A percentile compares a stretch with the other conserved stretches of the same genome.
phyloP scores from a whole-genome alignment of 2,888 invertebrate species.

The Xanthostigma xanthostigma region DNA sequence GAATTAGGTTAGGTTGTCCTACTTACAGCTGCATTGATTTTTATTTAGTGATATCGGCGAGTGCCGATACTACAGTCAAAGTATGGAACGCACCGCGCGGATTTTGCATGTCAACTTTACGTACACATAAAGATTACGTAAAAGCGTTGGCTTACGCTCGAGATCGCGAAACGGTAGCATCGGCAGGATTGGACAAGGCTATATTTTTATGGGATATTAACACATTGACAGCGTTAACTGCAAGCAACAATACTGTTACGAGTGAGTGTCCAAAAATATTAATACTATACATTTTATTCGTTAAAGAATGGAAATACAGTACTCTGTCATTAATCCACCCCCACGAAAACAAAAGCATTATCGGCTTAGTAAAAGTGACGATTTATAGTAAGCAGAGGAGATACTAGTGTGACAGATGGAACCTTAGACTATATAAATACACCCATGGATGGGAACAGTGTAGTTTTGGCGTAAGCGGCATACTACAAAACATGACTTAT shows the following conservation, averaged over 20 bases:
- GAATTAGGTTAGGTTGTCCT: neutral
- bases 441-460: no score
- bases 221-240: slow-evolving; percentile 90
- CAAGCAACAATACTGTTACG: slow-evolving; percentile 97
- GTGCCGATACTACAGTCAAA: slow-evolving; percentile 98
- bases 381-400: no score
- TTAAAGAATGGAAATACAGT: no score
- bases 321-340: no score
- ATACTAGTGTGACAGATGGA: no score
- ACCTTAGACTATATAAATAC: no score
- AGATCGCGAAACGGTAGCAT: slow-evolving; percentile 90
- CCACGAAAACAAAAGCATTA: no score
- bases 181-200: slow-evolving; percentile 90
- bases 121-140: slow-evolving; percentile 98
- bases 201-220: slow-evolving; percentile 99
- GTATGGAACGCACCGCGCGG: slow-evolving; percentile 99
- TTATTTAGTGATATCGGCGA: slow-evolving; percentile 84
- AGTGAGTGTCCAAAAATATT: slow-evolving; percentile 37
- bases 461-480: no score
- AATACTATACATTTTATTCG: no score
- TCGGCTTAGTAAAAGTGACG: no score
- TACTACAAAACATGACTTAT: no score
- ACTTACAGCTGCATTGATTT: slow-evolving; percentile 2
- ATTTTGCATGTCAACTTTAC: slow-evolving; percentile 95
- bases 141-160: slow-evolving; percentile 95